Conservation (phyloP, 1,140 invertebrate species). For the Drosophila mayri region DNA sequence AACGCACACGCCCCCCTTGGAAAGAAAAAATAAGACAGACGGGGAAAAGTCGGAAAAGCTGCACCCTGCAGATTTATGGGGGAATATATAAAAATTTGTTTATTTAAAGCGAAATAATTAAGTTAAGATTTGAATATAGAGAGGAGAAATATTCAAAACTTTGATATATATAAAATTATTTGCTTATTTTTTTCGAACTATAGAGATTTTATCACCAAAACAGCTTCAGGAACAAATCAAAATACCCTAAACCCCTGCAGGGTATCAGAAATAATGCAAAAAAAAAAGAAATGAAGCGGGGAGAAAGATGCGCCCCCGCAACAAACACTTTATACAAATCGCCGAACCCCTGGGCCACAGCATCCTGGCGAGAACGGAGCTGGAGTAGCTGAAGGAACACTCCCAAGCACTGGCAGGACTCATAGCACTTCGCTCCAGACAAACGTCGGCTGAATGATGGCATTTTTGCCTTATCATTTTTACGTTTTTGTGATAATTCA, state of each 20-base stretch:
- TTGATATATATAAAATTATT: no score
- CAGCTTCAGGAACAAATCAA: neutral
- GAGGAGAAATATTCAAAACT: neutral
- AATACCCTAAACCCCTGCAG: neutral
- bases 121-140: no score
- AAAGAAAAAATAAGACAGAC: neutral
- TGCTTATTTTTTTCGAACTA: no score
- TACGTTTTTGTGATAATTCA: slow-evolving; percentile 78
- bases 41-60: neutral
- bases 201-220: neutral
- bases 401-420: neutral
- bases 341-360: slow-evolving; percentile 22
- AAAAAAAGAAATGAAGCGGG: slow-evolving; percentile 8
- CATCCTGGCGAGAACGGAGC: neutral
- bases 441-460: slow-evolving; percentile 43
- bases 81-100: no score
- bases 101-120: neutral
- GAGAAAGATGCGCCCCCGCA: slow-evolving; percentile 15
- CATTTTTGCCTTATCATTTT: slow-evolving; percentile 72
- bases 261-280: neutral
- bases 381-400: neutral
- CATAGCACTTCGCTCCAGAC: slow-evolving; percentile 1
- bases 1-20: slow-evolving; percentile 55
- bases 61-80: neutral
- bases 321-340: slow-evolving; percentile 72